Percentiles rank a stretch among this genome's conserved stretches.
These are phyloP conservation scores for Lochmaea crataegi DNA, from an alignment of 2,888 invertebrate species.

Conservation along the genomic window DNA sequence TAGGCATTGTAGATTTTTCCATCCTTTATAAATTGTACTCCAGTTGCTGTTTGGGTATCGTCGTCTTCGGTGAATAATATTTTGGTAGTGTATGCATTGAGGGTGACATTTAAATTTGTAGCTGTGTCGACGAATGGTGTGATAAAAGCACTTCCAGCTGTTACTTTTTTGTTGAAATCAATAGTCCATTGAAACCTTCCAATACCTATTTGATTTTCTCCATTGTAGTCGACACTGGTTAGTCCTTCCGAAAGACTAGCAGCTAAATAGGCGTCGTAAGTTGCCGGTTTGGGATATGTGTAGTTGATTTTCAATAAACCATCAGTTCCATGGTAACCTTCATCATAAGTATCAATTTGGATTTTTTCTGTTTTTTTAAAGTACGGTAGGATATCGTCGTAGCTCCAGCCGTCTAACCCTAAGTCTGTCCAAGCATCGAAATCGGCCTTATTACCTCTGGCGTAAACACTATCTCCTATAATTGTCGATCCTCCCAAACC, in stretches of 20 bases:
- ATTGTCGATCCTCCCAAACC: conserved; percentile 82
- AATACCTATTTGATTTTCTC: conserved; percentile 69
- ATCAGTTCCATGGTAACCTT: conserved; percentile 20
- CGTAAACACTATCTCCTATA: conserved; percentile 87
- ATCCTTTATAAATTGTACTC: conserved; percentile 69
- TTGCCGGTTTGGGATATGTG: conserved; percentile 23
- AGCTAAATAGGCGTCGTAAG: conserved; percentile 47
- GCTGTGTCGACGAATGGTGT: conserved; percentile 66
- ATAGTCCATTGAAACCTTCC: conserved; percentile 73
- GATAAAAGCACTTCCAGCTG: conserved; percentile 72
- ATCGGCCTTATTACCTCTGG: conserved; percentile 84
- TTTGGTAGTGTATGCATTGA: conserved; percentile 68
- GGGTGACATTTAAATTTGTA: conserved; percentile 70
- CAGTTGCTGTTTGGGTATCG: conserved; percentile 65
- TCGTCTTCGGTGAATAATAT: conserved; percentile 63
- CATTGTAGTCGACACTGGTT: conserved; percentile 74
- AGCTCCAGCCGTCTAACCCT: conserved; percentile 72
- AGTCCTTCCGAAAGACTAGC: conserved; percentile 71
- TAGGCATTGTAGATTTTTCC: conserved; percentile 64
- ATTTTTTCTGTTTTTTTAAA: conserved; percentile 25
- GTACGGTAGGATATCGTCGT: conserved; percentile 65
- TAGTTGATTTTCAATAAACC: conserved; percentile 25
- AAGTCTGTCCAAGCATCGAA: conserved; percentile 85
- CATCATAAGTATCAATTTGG: conserved; percentile 13
- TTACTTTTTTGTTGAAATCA: conserved; percentile 70